phyloP scores from a whole-genome alignment of 1,140 invertebrate species.

The Laodelphax striatellus region DNA sequence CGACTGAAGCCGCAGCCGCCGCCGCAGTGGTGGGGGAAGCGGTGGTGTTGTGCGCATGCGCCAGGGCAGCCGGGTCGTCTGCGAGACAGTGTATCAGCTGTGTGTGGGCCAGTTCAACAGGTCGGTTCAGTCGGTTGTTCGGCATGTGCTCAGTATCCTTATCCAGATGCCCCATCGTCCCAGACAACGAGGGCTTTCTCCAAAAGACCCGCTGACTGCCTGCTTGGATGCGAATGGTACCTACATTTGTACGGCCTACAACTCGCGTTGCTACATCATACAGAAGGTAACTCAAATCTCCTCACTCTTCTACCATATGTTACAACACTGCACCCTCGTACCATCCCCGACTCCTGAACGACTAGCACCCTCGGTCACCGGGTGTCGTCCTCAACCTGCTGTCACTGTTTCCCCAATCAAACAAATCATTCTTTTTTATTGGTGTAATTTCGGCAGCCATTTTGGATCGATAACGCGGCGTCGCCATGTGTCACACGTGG shows the following conservation, averaged over 20 bases:
- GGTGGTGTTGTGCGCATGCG: too few relatives aligned
- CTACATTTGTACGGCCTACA: slow-evolving; percentile 46
- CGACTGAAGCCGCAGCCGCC: too few relatives aligned
- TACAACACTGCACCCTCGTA: background rate
- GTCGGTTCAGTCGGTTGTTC: background rate
- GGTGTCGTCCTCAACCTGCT: background rate
- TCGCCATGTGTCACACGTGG: slow-evolving; percentile 15
- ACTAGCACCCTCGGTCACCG: background rate
- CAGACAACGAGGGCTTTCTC: background rate
- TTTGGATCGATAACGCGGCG: slow-evolving; percentile 22
- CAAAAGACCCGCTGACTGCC: slow-evolving; percentile 33
- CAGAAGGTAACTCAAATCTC: slow-evolving; percentile 38
- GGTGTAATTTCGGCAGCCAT: slow-evolving; percentile 15
- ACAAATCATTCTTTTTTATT: background rate
- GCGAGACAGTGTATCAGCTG: background rate
- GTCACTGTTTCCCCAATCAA: background rate
- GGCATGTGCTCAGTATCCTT: background rate
- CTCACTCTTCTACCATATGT: slow-evolving; percentile 15
- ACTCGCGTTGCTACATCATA: slow-evolving; percentile 45
- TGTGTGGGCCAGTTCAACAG: background rate
- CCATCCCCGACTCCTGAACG: background rate
- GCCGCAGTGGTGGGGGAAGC: too few relatives aligned
- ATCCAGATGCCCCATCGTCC: slow-evolving; percentile 11
- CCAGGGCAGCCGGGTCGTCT: too few relatives aligned
- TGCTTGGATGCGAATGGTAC: slow-evolving; percentile 43